Evolutionary conservation across 2,113 vertebrate genomes (phyloP), one percentile per base, ranked within the genome.

Genomic region (Entomyzon cyanotis): DNA sequence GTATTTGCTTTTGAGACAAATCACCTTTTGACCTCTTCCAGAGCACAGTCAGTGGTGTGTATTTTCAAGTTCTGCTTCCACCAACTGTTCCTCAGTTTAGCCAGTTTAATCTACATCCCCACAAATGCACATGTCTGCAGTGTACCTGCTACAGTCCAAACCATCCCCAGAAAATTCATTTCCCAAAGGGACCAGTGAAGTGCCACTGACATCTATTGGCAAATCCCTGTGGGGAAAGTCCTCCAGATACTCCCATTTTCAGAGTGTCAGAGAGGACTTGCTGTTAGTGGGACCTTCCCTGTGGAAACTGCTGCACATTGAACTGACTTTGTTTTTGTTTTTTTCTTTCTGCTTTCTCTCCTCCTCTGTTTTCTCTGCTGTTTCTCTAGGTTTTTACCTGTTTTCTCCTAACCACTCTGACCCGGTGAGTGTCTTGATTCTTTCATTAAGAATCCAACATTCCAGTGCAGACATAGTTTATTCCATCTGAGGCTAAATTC

Each of bases 361-460:
- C 21, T 62, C 8, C 21, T 62, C 35, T 55, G 0, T 22, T 15
- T 21, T 75, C 58, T 69, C 46, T 87, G 60, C 75, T 49, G 20
- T 52, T 76, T 88, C 93, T 96, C 56, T 92, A 99, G 99, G 99
- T 87, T 99, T 99, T 98, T 99, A 99, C 97, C 98, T 99, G 90
- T 99, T 99, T 97, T 99, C 99, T 59, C 96, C 98, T 24, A 99
- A 99, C 96, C 96, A 98, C 47, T 97, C 98, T 4, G 99, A 99
- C 94, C 99, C 98, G 3, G 99, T 99, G 98, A 97, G 99, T 99
- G 92, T 58, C 11, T 53, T 7, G 10, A n/a, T 69, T 64, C 20
- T 42, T 79, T 56, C 41, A 50, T 76, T 60, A 14, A 74, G 85
- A 59, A 12, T 31, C 37, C 58, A n/a, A 2, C 8, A 1, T 58